Base-by-base conservation (phyloP, 2,113 vertebrate genomes). In the Chunga burmeisteri region DNA sequence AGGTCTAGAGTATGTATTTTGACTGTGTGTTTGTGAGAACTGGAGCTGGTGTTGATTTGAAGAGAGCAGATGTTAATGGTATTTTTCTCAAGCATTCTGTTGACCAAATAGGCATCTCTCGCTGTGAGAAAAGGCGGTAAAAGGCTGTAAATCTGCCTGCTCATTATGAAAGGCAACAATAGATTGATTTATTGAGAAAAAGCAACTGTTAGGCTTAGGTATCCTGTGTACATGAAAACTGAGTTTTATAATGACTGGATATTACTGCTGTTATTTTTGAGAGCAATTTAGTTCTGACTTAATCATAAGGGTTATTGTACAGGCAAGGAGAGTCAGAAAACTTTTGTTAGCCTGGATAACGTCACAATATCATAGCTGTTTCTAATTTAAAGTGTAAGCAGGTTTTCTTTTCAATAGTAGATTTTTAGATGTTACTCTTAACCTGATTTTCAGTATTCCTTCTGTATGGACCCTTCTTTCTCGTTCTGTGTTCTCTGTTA, bases 101-200 rank as follows among this genome's bases (percentile, higher is more conserved):
- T 97, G 88, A 91, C 86, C 83, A 94, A 92, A 90, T 91, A 97
- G 85, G 88, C 97, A 97, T 95, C 88, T 97, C 94, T 97, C 91
- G 92, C 95, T 92, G 94, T 98, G 98, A 98, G 90, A 97, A 98
- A 96, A 97, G 83, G 95, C 77, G 17, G 81, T 96, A 97, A 98
- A 97, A 96, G 90, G 97, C 97, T 94, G 81, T 98, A 98, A 99
- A 98, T 98, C 98, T 98, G 96, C 96, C 97, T 96, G 84, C 97
- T 98, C 94, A 92, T 98, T 98, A 98, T 96, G 91, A 98, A 97
- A 86, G 87, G 82, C 97, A 98, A 98, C 97, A 98, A 97, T 98
- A 94, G 96, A 96, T 97, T 98, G 98, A 98, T 98, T 98, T 98
- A 97, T 97, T 93, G 93, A 70, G 94, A 90, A 98, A 98, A 96